Percentiles rank a stretch among this genome's conserved stretches.
These are phyloP conservation scores for Acanthaster planci DNA, from an alignment of 35 echinoderm and acorn worm species.

Conservation along the genomic window DNA sequence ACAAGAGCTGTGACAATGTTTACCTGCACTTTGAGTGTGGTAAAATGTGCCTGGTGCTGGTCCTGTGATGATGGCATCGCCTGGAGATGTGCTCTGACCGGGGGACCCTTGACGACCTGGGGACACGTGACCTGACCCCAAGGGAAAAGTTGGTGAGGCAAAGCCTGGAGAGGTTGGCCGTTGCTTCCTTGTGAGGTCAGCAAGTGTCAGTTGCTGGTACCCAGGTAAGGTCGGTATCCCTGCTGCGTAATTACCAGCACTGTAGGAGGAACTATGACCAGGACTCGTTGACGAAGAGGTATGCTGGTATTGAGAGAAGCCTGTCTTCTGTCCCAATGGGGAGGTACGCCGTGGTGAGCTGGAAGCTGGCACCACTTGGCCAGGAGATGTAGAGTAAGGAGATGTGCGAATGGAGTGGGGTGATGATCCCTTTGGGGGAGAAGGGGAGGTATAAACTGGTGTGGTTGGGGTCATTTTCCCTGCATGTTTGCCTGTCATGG, in stretches of 20 bases:
- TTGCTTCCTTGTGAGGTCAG: slow-evolving; percentile 36
- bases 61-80: slow-evolving; percentile 64
- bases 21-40: slow-evolving; percentile 46
- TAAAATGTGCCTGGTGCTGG: slow-evolving; percentile 54
- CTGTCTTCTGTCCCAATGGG: slow-evolving; percentile 20
- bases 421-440: slow-evolving; percentile 13
- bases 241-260: not conserved
- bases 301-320: slow-evolving; percentile 9
- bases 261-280: slow-evolving; percentile 24
- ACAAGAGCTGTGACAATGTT: not conserved
- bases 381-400: slow-evolving; percentile 40
- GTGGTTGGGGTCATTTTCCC: not conserved
- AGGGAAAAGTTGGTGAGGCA: slow-evolving; percentile 34
- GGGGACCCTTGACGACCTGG: slow-evolving; percentile 30
- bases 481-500: not conserved
- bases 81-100: slow-evolving; percentile 32
- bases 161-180: not conserved
- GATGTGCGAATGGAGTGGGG: slow-evolving; percentile 28
- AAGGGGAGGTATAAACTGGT: slow-evolving; percentile 31
- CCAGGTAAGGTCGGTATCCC: slow-evolving; percentile 16
- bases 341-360: slow-evolving; percentile 15
- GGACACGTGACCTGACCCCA: slow-evolving; percentile 18
- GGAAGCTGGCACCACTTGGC: not conserved
- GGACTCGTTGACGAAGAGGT: slow-evolving; percentile 20
- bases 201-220: slow-evolving; percentile 38